These are phyloP conservation scores for Conus ventricosus DNA, from an alignment of 1,140 invertebrate species.

Conservation along the genomic window DNA sequence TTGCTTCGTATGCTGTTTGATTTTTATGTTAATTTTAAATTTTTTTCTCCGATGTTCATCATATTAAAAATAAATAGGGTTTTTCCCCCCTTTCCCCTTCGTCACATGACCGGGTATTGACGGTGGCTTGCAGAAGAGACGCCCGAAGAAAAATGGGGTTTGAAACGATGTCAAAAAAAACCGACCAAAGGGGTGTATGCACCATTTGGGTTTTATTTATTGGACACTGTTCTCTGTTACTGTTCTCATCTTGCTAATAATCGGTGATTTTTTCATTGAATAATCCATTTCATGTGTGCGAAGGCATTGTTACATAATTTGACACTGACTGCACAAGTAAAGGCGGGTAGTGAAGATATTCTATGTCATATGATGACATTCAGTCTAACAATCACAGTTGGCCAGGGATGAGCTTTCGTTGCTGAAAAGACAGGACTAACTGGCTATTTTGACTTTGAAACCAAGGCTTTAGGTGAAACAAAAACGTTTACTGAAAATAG, in stretches of 20 bases:
- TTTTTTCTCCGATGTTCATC: neutral
- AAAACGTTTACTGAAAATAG: too few species aligned
- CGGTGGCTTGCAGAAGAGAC: constrained; percentile 10
- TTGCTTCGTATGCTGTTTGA: too few species aligned
- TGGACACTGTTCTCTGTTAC: constrained; percentile 28
- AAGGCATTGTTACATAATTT: neutral
- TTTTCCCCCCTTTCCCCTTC: constrained; percentile 40
- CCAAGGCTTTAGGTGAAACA: too few species aligned
- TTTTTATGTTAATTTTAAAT: too few species aligned
- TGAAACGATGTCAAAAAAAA: constrained; percentile 39
- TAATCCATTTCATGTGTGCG: neutral
- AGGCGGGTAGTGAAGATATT: constrained; percentile 13
- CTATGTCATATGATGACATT: too few species aligned
- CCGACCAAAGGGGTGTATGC: constrained; percentile 41
- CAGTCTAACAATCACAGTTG: too few species aligned
- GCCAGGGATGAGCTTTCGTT: too few species aligned
- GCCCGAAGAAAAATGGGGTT: constrained; percentile 36
- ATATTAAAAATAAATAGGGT: constrained; percentile 22
- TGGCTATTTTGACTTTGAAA: too few species aligned
- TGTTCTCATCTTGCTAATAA: constrained; percentile 28
- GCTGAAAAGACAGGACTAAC: too few species aligned
- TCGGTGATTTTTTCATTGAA: constrained; percentile 33
- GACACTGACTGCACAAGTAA: neutral
- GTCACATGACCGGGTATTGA: constrained; percentile 37
- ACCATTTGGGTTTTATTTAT: constrained; percentile 34